These are phyloP conservation scores for Chaenogobius annularis DNA, from an alignment of 2,113 vertebrate genomes.

Conservation along the genomic window DNA sequence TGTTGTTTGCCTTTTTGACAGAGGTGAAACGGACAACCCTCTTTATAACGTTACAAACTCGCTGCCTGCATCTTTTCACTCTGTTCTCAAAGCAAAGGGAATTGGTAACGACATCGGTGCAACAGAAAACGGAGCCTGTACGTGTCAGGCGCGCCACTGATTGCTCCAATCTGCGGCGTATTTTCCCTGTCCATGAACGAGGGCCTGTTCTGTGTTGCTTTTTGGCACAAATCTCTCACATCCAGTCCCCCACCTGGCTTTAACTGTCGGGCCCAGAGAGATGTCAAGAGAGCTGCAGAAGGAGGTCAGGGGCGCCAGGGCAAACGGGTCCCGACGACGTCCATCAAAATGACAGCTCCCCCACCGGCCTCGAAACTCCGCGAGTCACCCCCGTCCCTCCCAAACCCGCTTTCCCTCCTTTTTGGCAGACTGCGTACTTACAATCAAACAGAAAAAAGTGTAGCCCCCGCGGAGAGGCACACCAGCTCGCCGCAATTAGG, in stretches of 20 bases:
- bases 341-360: conserved; percentile 76
- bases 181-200: conserved; percentile 52
- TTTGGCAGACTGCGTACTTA: conserved; percentile 32
- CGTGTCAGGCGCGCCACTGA: conserved; percentile 13
- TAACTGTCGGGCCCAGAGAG: conserved; percentile 72
- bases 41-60: not conserved
- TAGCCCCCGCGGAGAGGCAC: conserved; percentile 68
- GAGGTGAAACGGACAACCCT: not conserved
- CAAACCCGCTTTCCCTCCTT: conserved; percentile 37
- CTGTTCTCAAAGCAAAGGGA: not conserved
- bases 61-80: not conserved
- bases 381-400: conserved; percentile 56
- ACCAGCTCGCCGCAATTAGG: conserved; percentile 77
- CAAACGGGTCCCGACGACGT: conserved; percentile 73
- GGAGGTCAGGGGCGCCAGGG: conserved; percentile 76
- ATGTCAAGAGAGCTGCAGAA: conserved; percentile 64
- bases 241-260: conserved; percentile 58
- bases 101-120: not conserved
- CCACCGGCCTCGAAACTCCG: conserved; percentile 59
- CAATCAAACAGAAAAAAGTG: conserved; percentile 58
- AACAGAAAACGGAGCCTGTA: conserved; percentile 16
- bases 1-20: not conserved
- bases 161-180: conserved; percentile 40
- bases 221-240: conserved; percentile 50
- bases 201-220: conserved; percentile 60